Conservation (phyloP, 1,140 invertebrate species). For the Triops cancriformis region DNA sequence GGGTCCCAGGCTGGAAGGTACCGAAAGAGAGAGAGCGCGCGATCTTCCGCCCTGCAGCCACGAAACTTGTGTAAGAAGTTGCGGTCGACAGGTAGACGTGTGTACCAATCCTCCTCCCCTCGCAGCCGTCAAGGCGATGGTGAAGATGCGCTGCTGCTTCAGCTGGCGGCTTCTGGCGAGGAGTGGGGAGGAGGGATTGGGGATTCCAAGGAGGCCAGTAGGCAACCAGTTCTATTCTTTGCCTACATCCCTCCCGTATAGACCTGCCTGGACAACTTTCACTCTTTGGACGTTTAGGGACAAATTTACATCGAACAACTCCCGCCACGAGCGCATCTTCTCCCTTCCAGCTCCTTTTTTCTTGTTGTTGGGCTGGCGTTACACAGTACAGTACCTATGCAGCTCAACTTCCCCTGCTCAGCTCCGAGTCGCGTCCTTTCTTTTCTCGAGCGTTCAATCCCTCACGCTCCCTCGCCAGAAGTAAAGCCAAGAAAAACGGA, state of each 20-base stretch:
- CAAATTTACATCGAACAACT: slow-evolving; percentile 5
- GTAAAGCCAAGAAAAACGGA: neutral
- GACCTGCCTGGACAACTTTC: neutral
- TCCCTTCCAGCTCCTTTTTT: slow-evolving; percentile 2
- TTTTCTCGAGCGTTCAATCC: neutral
- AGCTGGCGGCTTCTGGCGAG: neutral
- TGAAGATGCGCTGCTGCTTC: slow-evolving; percentile 2
- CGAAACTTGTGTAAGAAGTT: slow-evolving; percentile 6
- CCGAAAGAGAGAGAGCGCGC: neutral
- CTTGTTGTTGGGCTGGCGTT: neutral
- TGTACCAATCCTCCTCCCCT: neutral
- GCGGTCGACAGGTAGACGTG: slow-evolving; percentile 1
- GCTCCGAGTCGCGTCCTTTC: neutral
- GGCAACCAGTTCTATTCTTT: slow-evolving; percentile 10
- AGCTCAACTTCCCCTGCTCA: slow-evolving; percentile 8
- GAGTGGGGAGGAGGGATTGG: neutral
- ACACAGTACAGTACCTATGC: neutral
- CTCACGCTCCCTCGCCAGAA: neutral
- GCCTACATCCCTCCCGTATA: neutral
- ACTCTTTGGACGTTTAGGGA: slow-evolving; percentile 1
- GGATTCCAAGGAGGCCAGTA: neutral
- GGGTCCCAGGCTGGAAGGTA: neutral
- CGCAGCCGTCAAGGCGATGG: neutral
- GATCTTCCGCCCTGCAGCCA: slow-evolving; percentile 11
- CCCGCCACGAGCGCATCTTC: slow-evolving; percentile 11